Conservation (phyloP, 2,888 invertebrate genomes). For the Sepioteuthis lessoniana region DNA sequence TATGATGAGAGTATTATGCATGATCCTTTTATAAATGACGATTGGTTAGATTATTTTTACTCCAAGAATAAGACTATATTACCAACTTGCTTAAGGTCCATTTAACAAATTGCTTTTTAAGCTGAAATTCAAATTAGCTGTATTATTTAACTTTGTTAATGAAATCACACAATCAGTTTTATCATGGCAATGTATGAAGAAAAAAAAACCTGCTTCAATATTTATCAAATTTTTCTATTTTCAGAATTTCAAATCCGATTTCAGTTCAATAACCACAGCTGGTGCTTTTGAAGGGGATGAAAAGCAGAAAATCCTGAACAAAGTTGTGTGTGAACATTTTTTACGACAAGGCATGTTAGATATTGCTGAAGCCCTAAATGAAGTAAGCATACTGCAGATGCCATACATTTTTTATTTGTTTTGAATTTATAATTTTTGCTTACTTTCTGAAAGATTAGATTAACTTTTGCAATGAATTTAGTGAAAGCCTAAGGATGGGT, state of each 20-base stretch:
- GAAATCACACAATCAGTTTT: neutral
- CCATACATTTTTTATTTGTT: neutral
- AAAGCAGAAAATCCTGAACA: conserved; percentile 84
- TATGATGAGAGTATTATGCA: no score
- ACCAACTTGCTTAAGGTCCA: no score
- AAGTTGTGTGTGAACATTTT: conserved; percentile 95
- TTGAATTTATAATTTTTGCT: no score
- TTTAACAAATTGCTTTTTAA: no score
- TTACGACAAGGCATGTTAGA: conserved; percentile 94
- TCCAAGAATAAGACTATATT: no score
- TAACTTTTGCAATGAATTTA: no score
- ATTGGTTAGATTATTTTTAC: no score
- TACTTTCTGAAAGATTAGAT: no score
- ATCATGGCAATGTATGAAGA: neutral
- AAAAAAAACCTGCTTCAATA: neutral
- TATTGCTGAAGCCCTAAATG: conserved; percentile 87
- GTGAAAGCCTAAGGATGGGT: no score
- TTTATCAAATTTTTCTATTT: conserved; percentile 56
- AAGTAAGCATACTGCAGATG: conserved; percentile 74
- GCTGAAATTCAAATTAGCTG: no score
- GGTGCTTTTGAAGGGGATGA: conserved; percentile 85
- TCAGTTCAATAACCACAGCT: conserved; percentile 89
- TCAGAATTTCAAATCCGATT: conserved; percentile 91
- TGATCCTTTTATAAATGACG: no score
- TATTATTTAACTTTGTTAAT: no score